Evolutionary conservation across 2,797 vertebrate genomes (phyloP).

Genomic region (Danio choprae): DNA sequence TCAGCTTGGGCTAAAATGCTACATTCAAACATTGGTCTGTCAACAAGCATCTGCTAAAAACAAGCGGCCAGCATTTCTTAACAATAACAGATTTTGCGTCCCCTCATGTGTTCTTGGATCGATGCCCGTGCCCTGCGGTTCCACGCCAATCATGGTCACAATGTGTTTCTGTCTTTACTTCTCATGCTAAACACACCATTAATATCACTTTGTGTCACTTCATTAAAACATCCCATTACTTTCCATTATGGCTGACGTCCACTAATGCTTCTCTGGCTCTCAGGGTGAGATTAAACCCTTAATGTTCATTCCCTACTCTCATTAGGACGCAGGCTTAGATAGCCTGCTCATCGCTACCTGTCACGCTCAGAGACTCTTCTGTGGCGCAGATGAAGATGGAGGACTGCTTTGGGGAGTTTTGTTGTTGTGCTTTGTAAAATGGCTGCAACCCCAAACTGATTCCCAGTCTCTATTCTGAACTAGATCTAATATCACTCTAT

Average conservation of each 20-base stretch:
- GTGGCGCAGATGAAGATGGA: slow-evolving; percentile 75
- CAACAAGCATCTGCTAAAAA: slow-evolving; percentile 42
- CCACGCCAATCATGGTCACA: slow-evolving; percentile 39
- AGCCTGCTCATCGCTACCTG: slow-evolving; percentile 74
- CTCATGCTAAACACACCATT: slow-evolving; percentile 66
- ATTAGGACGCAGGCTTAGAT: slow-evolving; percentile 71
- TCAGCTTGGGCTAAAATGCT: not conserved
- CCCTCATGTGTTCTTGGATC: slow-evolving; percentile 11
- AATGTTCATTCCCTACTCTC: slow-evolving; percentile 73
- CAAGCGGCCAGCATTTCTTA: slow-evolving; percentile 16
- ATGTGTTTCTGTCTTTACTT: slow-evolving; percentile 60
- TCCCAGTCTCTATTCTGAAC: slow-evolving; percentile 29
- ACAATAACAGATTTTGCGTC: slow-evolving; percentile 32
- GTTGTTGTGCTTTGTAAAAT: slow-evolving; percentile 56
- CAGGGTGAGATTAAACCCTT: slow-evolving; percentile 69
- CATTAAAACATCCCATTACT: slow-evolving; percentile 73
- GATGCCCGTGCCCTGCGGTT: slow-evolving; percentile 16
- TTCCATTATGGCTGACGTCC: slow-evolving; percentile 67
- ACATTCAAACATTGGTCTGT: slow-evolving; percentile 10
- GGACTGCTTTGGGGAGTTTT: slow-evolving; percentile 61
- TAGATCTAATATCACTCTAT: slow-evolving; percentile 41
- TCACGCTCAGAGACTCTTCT: slow-evolving; percentile 68
- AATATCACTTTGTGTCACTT: slow-evolving; percentile 75
- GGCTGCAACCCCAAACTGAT: slow-evolving; percentile 35
- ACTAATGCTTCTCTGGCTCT: slow-evolving; percentile 64